Conservation (phyloP, 2,888 invertebrate species). For the Lamproptera curius region DNA sequence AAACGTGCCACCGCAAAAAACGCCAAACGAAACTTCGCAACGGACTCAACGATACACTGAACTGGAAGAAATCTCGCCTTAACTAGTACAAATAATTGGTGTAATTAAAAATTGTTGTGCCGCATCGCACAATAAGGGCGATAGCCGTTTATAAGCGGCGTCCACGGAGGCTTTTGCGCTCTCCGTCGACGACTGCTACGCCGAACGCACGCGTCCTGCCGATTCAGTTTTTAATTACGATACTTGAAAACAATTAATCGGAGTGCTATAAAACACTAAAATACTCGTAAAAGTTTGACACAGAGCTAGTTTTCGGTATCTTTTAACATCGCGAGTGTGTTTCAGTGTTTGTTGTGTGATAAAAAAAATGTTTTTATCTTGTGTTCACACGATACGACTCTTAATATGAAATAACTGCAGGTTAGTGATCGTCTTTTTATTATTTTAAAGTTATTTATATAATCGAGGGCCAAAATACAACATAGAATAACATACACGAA, state of each 20-base stretch:
- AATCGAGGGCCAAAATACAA: too few relatives aligned
- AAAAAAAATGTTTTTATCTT: constrained; percentile 29
- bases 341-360: constrained; percentile 29
- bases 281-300: too few relatives aligned
- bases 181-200: constrained; percentile 35
- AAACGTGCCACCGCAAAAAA: constrained; percentile 11
- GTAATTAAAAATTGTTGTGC: constrained; percentile 57
- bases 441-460: too few relatives aligned
- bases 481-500: too few relatives aligned
- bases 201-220: constrained; percentile 40
- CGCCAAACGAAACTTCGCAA: constrained; percentile 25
- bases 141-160: constrained; percentile 49
- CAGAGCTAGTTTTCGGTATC: too few relatives aligned
- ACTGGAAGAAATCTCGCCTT: constrained; percentile 65
- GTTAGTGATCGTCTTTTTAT: too few relatives aligned
- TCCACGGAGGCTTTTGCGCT: constrained; percentile 48
- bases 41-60: constrained; percentile 33
- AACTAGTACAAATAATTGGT: constrained; percentile 64
- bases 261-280: too few relatives aligned
- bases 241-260: constrained; percentile 3
- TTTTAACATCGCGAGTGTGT: constrained; percentile 19
- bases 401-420: constrained; percentile 18
- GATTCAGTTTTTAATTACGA: constrained; percentile 9
- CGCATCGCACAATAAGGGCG: constrained; percentile 48
- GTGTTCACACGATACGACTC: constrained; percentile 23